phyloP scores from a whole-genome alignment of 1,140 invertebrate species.

The Armadillidium nasatum region DNA sequence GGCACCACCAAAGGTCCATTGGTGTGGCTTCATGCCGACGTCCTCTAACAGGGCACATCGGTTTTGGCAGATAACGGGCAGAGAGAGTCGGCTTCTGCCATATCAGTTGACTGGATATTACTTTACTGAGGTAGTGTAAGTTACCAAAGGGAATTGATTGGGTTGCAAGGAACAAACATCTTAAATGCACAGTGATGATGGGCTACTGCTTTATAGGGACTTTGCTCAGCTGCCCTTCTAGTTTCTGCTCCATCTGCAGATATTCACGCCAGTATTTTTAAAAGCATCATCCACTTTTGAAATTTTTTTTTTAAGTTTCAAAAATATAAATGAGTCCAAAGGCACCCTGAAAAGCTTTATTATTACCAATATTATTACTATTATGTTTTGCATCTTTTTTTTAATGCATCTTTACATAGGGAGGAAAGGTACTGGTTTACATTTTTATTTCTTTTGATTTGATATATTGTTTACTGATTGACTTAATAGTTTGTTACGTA shows the following conservation, averaged over 20 bases:
- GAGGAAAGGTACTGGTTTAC: conserved; percentile 34
- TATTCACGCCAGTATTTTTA: background rate
- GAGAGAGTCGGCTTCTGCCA: conserved; percentile 40
- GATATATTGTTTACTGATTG: too few relatives aligned
- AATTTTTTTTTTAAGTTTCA: conserved; percentile 19
- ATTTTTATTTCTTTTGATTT: conserved; percentile 30
- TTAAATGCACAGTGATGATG: conserved; percentile 23
- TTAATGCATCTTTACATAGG: conserved; percentile 37
- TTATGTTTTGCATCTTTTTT: conserved; percentile 38
- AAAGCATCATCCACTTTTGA: background rate
- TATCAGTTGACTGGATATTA: conserved; percentile 36
- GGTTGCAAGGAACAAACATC: conserved; percentile 19
- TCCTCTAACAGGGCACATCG: conserved; percentile 41
- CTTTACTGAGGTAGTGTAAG: conserved; percentile 38
- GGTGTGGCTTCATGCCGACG: conserved; percentile 5
- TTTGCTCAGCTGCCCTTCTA: background rate
- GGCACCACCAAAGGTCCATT: conserved; percentile 1
- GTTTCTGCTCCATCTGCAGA: conserved; percentile 6
- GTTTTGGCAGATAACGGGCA: conserved; percentile 41
- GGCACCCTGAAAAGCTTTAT: conserved; percentile 38
- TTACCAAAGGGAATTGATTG: conserved; percentile 24
- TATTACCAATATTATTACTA: too few relatives aligned
- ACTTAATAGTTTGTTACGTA: background rate
- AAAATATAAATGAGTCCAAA: conserved; percentile 31
- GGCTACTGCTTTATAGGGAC: conserved; percentile 2